A percentile compares a stretch with the other conserved stretches of the same genome.
These are phyloP conservation scores for Saccostrea cuccullata DNA, from an alignment of 1,140 invertebrate genomes.

Conservation along the genomic window DNA sequence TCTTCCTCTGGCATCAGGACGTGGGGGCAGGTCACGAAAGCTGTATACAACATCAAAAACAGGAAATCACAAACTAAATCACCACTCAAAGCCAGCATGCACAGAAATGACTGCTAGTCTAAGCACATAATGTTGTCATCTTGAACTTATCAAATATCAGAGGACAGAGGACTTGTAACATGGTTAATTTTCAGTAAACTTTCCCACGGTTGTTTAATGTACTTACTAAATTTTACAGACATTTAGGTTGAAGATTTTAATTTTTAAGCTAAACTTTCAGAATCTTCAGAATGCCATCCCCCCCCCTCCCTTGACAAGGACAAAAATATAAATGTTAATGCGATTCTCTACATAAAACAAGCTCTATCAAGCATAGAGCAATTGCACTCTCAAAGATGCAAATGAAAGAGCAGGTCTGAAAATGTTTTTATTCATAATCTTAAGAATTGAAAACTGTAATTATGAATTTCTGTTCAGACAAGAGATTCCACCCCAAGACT, in stretches of 20 bases:
- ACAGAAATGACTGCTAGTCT: background rate
- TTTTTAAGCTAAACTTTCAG: background rate
- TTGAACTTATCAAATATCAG: background rate
- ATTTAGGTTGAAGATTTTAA: background rate
- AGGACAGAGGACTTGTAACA: background rate
- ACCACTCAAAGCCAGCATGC: constrained; percentile 3
- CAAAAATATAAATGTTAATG: too few relatives aligned
- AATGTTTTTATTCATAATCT: too few relatives aligned
- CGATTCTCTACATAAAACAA: too few relatives aligned
- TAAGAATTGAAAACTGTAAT: too few relatives aligned
- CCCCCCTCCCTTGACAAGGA: too few relatives aligned
- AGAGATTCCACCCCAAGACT: too few relatives aligned
- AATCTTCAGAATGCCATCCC: too few relatives aligned
- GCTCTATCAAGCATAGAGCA: too few relatives aligned
- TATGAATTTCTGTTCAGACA: too few relatives aligned
- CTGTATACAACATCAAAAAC: constrained; percentile 52
- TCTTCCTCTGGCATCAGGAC: constrained; percentile 82
- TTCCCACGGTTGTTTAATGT: background rate
- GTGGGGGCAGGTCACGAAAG: constrained; percentile 77
- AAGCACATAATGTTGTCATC: background rate
- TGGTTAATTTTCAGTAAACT: background rate
- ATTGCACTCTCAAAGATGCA: too few relatives aligned
- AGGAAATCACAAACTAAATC: background rate
- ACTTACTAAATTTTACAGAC: background rate
- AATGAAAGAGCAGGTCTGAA: too few relatives aligned